These are phyloP conservation scores for Carapus acus DNA, from an alignment of 2,797 vertebrate genomes.

Conservation along the genomic window DNA sequence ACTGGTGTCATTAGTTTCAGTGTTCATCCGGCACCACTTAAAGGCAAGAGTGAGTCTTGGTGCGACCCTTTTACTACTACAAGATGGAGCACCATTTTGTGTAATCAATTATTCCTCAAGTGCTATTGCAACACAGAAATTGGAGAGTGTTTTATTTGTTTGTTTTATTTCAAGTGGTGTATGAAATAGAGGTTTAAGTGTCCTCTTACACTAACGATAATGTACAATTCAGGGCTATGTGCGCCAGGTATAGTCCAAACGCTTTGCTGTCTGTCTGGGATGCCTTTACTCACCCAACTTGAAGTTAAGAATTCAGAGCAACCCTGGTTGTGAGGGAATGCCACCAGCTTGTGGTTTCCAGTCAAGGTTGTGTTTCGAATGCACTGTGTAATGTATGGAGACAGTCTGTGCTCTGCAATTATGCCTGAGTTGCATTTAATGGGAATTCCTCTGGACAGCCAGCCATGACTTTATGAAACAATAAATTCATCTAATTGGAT, in stretches of 20 bases:
- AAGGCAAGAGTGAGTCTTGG: conserved; percentile 36
- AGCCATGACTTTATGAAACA: conserved; percentile 81
- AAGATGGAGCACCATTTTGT: conserved; percentile 32
- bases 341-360: conserved; percentile 61
- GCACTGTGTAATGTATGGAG: conserved; percentile 29
- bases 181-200: too few species aligned
- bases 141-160: conserved; percentile 3
- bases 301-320: too few species aligned
- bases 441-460: conserved; percentile 75
- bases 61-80: conserved; percentile 44
- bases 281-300: conserved; percentile 39
- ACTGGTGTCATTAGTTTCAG: conserved; percentile 60
- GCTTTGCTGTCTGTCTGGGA: neutral
- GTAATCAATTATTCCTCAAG: conserved; percentile 43
- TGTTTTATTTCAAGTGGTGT: too few species aligned
- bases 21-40: conserved; percentile 49
- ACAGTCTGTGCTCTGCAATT: conserved; percentile 54
- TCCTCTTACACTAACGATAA: too few species aligned
- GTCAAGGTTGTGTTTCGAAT: conserved; percentile 52
- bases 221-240: too few species aligned
- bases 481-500: conserved; percentile 79
- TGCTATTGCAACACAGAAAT: conserved; percentile 12
- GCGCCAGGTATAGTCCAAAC: too few species aligned
- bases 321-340: conserved; percentile 59
- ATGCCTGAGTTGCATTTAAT: conserved; percentile 67